A percentile compares a stretch with the other conserved stretches of the same genome.
Conservation (phyloP, 2,113 vertebrate genomes). For the Pelecanus crispus region DNA sequence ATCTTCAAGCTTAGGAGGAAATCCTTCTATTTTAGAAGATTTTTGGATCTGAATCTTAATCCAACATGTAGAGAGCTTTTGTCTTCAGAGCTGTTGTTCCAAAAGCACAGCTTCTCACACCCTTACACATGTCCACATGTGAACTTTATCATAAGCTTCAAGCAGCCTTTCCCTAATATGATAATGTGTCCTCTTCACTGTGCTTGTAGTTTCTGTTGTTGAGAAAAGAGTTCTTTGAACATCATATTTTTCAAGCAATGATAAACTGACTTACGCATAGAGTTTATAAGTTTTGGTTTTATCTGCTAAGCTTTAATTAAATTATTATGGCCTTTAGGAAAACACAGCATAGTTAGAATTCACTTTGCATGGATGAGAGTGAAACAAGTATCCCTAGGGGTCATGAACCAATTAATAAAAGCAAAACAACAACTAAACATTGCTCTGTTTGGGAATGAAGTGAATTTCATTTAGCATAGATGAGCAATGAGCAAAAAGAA, state of each 20-base stretch:
- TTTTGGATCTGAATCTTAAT: not conserved
- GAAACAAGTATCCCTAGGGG: not conserved
- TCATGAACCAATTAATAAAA: not conserved
- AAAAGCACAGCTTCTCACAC: not conserved
- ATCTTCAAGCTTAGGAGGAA: not conserved
- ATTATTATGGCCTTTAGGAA: not conserved
- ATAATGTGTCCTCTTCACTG: not conserved
- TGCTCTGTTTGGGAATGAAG: not conserved
- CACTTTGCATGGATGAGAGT: not conserved
- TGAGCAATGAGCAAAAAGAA: not conserved
- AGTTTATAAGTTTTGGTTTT: not conserved
- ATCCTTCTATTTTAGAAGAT: not conserved
- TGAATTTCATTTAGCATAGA: not conserved
- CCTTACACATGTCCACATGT: rapidly evolving
- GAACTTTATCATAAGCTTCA: not conserved
- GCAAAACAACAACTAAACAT: not conserved
- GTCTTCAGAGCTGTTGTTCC: not conserved
- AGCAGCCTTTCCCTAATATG: not conserved
- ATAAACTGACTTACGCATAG: not conserved
- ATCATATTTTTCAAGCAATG: not conserved
- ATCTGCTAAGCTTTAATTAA: not conserved
- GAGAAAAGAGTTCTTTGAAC: not conserved
- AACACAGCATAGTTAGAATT: not conserved
- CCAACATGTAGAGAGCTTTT: not conserved
- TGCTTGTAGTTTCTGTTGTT: not conserved